Evolutionary conservation across 2,113 vertebrate species (phyloP).

Genomic region (Corythornis vintsioides): DNA sequence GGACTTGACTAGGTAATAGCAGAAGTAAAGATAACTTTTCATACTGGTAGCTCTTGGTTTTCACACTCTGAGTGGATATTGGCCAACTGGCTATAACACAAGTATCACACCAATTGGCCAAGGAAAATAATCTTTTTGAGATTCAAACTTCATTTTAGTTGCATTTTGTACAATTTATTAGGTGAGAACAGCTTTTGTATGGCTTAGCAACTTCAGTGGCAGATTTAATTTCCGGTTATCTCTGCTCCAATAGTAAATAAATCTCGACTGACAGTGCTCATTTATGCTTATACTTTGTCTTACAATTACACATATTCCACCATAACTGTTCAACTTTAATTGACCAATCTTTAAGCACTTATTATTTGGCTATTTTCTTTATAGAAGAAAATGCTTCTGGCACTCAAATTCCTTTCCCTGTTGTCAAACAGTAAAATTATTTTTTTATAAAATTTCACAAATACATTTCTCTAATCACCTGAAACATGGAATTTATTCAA

Average conservation of each 20-base stretch:
- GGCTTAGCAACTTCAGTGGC: constrained; percentile 30
- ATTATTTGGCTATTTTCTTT: constrained; percentile 66
- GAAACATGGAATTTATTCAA: constrained; percentile 64
- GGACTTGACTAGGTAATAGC: not conserved
- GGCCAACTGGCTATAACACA: not conserved
- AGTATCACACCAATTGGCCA: not conserved
- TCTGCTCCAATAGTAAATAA: constrained; percentile 62
- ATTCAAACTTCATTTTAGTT: constrained; percentile 30
- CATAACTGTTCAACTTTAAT: constrained; percentile 71
- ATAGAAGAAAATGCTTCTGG: constrained; percentile 56
- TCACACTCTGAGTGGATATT: not conserved
- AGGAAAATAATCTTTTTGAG: constrained; percentile 4
- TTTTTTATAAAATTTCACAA: constrained; percentile 58
- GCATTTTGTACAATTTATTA: constrained; percentile 37
- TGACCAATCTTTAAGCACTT: constrained; percentile 71
- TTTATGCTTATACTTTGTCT: not conserved
- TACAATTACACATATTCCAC: constrained; percentile 55
- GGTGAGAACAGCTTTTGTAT: constrained; percentile 26
- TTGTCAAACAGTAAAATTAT: constrained; percentile 30
- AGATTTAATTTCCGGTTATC: constrained; percentile 71
- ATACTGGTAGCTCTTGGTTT: not conserved
- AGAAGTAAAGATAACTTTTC: not conserved
- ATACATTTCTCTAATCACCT: constrained; percentile 56
- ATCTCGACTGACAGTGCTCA: constrained; percentile 41
- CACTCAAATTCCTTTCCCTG: constrained; percentile 59